These are phyloP conservation scores for Rhagoletis pomonella DNA, from an alignment of 1,140 invertebrate genomes.

Conservation along the genomic window DNA sequence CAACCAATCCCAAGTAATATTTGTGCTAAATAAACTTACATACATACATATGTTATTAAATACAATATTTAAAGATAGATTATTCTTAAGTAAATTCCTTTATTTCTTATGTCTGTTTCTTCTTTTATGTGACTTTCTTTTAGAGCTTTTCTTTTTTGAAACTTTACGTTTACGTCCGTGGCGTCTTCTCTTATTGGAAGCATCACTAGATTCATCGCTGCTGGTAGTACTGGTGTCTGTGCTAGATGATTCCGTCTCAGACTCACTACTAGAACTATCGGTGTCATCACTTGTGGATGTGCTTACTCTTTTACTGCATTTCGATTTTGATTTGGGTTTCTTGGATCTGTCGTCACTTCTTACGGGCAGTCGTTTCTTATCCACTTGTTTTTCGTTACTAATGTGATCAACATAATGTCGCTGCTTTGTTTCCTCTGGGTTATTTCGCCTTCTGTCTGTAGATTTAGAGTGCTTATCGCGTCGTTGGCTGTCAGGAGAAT, in stretches of 20 bases:
- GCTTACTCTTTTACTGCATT: background rate
- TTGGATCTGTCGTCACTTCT: background rate
- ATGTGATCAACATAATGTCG: background rate
- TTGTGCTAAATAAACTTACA: background rate
- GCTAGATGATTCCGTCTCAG: background rate
- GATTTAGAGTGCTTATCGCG: background rate
- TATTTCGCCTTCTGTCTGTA: background rate
- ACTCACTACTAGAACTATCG: background rate
- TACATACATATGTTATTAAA: background rate
- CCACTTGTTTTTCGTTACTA: background rate
- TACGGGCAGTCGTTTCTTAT: conserved; percentile 9
- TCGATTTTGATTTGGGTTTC: background rate
- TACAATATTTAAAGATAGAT: conserved; percentile 3
- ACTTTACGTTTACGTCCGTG: conserved; percentile 58
- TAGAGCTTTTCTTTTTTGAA: conserved; percentile 60
- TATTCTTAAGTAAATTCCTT: background rate
- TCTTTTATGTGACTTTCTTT: conserved; percentile 62
- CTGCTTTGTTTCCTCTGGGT: background rate
- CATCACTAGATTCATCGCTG: background rate
- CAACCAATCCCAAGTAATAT: background rate
- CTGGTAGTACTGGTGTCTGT: conserved; percentile 5
- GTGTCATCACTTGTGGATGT: background rate
- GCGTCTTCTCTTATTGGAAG: background rate
- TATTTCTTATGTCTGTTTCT: conserved; percentile 58
- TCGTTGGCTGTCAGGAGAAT: background rate